These are phyloP conservation scores for Triops cancriformis DNA, from an alignment of 1,140 invertebrate species.

Conservation along the genomic window DNA sequence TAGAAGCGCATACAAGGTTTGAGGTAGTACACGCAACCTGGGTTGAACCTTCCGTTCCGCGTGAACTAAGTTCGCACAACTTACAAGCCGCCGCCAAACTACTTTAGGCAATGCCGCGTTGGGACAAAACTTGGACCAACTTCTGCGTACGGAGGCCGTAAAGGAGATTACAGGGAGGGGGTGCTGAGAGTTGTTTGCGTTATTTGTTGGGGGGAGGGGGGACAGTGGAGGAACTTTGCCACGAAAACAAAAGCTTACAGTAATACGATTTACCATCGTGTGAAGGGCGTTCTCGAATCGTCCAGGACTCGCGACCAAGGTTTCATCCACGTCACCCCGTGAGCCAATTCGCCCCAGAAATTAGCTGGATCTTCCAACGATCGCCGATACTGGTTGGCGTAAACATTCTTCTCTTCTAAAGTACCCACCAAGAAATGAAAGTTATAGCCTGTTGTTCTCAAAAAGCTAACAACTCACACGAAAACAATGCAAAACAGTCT, in stretches of 20 bases:
- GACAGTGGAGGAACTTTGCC: background rate
- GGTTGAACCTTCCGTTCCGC: too few relatives aligned
- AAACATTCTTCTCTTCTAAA: conserved; percentile 37
- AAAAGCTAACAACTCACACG: background rate
- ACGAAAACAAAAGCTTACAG: background rate
- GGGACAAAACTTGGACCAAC: too few relatives aligned
- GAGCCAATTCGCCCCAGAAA: conserved; percentile 74
- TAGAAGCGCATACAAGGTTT: too few relatives aligned
- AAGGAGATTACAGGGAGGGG: too few relatives aligned
- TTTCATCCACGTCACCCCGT: conserved; percentile 65
- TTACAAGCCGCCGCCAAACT: too few relatives aligned
- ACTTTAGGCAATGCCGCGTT: too few relatives aligned
- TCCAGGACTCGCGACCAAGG: conserved; percentile 77
- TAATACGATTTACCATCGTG: conserved; percentile 64
- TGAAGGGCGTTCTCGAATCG: conserved; percentile 69
- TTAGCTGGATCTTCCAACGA: conserved; percentile 69
- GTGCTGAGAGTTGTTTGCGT: background rate
- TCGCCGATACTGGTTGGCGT: conserved; percentile 54
- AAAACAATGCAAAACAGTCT: background rate
- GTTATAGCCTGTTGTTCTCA: background rate
- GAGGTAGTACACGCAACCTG: too few relatives aligned
- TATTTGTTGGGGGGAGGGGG: background rate
- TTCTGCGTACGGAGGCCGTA: too few relatives aligned
- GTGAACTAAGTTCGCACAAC: too few relatives aligned
- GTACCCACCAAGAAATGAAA: background rate